Base-by-base conservation (phyloP, 2,888 invertebrate genomes). In the Callosobruchus maculatus region DNA sequence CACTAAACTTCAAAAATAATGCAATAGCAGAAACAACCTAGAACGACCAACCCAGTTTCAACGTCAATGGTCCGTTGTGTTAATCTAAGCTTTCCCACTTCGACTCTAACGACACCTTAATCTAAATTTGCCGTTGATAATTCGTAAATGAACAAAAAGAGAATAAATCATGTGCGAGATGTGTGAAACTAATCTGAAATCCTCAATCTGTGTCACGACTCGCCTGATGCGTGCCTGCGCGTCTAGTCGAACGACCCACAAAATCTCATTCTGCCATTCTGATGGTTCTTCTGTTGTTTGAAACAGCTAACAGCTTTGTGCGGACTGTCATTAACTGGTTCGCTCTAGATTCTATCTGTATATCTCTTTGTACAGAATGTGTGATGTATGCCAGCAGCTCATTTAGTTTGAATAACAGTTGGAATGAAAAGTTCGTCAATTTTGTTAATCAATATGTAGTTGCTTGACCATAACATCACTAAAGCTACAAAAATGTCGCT, bases 101-200 rank as follows among this genome's bases (percentile, higher is more conserved):
- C 4, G 49, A 49, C 7, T 7, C 9, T 49, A 49, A 49, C 49
- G 30, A 30, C 30, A 49, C 13, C 49, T 49, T 49, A 49, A 49
- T 49, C 49, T 49, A 49, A 49, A 49, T 49, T 49, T 68, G 68
- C 67, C 26, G 20, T 22, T 70, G 70, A 7, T 26, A 31, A 31
- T 70, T 18, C 70, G 70, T 70, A 70, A 31, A 20, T 22, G n/a
- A 18, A 70, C 31, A 70, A 70, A 73, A 77, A 72, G 73, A 76
- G 49, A 13, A 49, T 49, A 49, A 49, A 49, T 49, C 49, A 49
- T 49, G 49, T 49, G 49, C 49, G 49, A 49, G 49, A 49, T 76
- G 74, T 77, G 77, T 79, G 80, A 79, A 77, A 79, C 78, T 78
- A 78, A 80, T 78, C 76, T 75, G 73, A 74, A 76, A 74, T 74